Percentiles rank a stretch among this genome's conserved stretches.
These are phyloP conservation scores for Drosophila fungiperda DNA, from an alignment of 2,888 invertebrate genomes.

Conservation along the genomic window DNA sequence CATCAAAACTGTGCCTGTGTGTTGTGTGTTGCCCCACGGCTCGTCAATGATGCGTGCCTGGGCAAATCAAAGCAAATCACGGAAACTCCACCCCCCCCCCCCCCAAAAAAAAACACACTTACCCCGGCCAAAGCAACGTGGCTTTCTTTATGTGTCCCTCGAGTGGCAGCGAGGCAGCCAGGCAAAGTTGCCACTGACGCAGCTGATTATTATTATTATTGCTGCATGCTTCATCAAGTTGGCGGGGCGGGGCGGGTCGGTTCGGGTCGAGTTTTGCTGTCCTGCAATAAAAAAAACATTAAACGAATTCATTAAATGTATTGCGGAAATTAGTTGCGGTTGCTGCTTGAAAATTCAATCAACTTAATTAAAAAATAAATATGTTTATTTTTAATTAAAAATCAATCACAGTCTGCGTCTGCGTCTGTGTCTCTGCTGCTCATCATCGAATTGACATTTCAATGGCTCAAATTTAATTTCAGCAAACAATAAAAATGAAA, in stretches of 20 bases:
- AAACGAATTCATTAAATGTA: constrained; percentile 44
- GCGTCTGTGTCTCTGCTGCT: background rate
- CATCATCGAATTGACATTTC: constrained; percentile 37
- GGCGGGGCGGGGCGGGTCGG: background rate
- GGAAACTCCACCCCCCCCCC: constrained; percentile 2
- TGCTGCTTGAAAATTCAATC: constrained; percentile 61
- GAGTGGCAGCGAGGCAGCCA: constrained; percentile 14
- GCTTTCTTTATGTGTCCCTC: constrained; percentile 47
- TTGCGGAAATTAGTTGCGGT: constrained; percentile 66
- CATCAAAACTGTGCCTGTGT: constrained; percentile 3
- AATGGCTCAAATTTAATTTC: constrained; percentile 22
- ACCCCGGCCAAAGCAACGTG: constrained; percentile 13
- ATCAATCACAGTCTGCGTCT: constrained; percentile 63
- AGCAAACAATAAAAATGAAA: background rate
- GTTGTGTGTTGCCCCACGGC: constrained; percentile 43
- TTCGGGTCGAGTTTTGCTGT: background rate
- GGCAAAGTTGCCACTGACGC: constrained; percentile 34
- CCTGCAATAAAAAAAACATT: constrained; percentile 49
- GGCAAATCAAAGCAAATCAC: constrained; percentile 66
- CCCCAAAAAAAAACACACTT: constrained; percentile 1
- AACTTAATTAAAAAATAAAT: constrained; percentile 71
- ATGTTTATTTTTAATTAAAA: constrained; percentile 71
- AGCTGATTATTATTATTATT: constrained; percentile 55
- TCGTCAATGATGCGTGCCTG: constrained; percentile 67
- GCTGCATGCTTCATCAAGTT: constrained; percentile 37